Base-by-base conservation (phyloP, 2,113 vertebrate genomes). In the Sylvia atricapilla region DNA sequence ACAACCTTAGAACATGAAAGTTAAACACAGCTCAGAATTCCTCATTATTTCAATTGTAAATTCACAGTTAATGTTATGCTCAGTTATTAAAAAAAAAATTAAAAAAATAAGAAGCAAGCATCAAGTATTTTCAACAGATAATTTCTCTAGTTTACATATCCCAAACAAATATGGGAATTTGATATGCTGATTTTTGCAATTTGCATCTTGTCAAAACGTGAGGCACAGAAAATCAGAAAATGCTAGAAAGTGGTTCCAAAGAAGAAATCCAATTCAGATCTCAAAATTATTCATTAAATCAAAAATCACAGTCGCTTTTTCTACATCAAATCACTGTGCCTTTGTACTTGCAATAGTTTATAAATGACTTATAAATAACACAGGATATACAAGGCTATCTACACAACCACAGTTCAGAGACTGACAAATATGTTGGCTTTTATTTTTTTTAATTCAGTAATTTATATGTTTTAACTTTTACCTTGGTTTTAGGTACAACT, bases 401-500 rank as follows among this genome's bases (percentile, higher is more conserved):
- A 37, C 27, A 80, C 22, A 94, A 41, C 25, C 49, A 68, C 58
- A 90, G 37, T 44, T 76, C 28, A 76, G 28, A 79, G 41, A 75
- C 31, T 46, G 14, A 84, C 25, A 66, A 44, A 37, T 46, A 24
- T 13, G 8, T 60, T 22, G 27, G 10, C 3, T 18, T 21, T 10
- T 37, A 37, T 37, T 39, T 37, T 39, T 82, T 59, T 50, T 47
- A 4, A 44, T 50, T 35, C 14, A 50, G 9, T 19, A 56, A 58
- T 49, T 44, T 15, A 43, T 5, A 8, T 53, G 50, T 17, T 77
- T 76, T 39, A 85, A 89, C 19, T 31, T 81, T 95, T 97, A 99
- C 99, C 99, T 99, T 99, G 30, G 99, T 99, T 98, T 99, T 99
- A 25, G 99, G 99, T 44, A 99, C 99, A 76, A 99, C 97, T 90